These are phyloP conservation scores for Plutomurus gul DNA, from an alignment of 1,140 invertebrate genomes.

Conservation along the genomic window DNA sequence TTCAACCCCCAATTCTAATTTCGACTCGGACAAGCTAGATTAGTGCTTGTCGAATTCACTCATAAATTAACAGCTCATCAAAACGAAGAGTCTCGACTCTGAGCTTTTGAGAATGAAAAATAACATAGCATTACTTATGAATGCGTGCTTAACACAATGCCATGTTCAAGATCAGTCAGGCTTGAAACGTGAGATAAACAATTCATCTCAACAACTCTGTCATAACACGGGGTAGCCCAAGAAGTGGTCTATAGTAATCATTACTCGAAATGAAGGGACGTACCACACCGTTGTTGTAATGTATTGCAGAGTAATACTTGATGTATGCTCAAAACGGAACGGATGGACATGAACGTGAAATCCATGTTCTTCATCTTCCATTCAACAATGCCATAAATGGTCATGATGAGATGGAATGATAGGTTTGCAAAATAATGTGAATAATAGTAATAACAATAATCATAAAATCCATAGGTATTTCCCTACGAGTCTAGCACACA, in stretches of 20 bases:
- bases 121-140: neutral
- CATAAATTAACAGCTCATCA: constrained; percentile 12
- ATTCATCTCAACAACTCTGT: neutral
- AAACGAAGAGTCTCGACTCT: neutral
- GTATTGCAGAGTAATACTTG: neutral
- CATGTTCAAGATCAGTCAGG: constrained; percentile 4
- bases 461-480: constrained; percentile 24
- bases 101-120: constrained; percentile 3
- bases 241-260: too few species aligned
- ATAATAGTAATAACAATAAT: constrained; percentile 26
- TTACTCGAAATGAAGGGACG: too few species aligned
- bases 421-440: constrained; percentile 25
- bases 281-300: too few species aligned
- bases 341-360: neutral
- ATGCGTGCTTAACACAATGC: constrained; percentile 4
- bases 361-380: neutral
- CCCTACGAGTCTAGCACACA: neutral
- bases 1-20: neutral
- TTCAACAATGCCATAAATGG: neutral
- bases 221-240: too few species aligned
- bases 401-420: constrained; percentile 27
- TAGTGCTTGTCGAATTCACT: neutral
- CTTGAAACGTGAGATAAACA: neutral
- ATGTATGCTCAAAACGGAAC: neutral
- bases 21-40: neutral